Evolutionary conservation across 2,888 invertebrate genomes (phyloP).

Genomic region (Drosophila emarginata): DNA sequence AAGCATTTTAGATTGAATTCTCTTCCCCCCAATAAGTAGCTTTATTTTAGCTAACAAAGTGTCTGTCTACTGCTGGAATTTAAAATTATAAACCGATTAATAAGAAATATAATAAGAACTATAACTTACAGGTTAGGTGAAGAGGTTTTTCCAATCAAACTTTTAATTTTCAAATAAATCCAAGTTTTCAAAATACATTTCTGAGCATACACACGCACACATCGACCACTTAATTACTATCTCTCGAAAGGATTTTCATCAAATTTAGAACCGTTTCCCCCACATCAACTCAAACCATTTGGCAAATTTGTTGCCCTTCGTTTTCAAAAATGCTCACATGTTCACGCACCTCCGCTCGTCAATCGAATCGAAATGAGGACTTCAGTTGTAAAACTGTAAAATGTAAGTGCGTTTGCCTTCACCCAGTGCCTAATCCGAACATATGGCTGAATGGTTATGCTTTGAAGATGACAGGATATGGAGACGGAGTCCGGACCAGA

Average conservation of each 20-base stretch:
- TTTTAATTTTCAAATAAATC: neutral
- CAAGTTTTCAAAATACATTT: neutral
- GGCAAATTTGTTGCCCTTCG: neutral
- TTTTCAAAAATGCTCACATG: slow-evolving; percentile 8
- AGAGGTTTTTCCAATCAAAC: neutral
- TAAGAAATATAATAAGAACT: neutral
- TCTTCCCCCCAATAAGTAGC: too few species aligned
- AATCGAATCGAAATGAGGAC: slow-evolving; percentile 14
- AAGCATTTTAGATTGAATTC: too few species aligned
- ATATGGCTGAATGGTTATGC: slow-evolving; percentile 69
- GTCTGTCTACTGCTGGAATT: too few species aligned
- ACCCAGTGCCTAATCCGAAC: slow-evolving; percentile 64
- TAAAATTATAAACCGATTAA: too few species aligned
- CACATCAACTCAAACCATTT: too few species aligned
- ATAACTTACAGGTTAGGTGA: neutral
- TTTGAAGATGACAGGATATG: neutral
- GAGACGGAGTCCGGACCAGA: slow-evolving; percentile 22
- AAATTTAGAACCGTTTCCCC: neutral
- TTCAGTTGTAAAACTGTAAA: slow-evolving; percentile 41
- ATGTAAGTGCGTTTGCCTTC: slow-evolving; percentile 24
- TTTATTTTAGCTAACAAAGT: too few species aligned
- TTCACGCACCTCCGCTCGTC: neutral
- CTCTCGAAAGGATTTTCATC: neutral
- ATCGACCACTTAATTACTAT: neutral
- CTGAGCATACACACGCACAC: too few species aligned